phyloP scores from a whole-genome alignment of 1,140 invertebrate species.

The Nasonia vitripennis region DNA sequence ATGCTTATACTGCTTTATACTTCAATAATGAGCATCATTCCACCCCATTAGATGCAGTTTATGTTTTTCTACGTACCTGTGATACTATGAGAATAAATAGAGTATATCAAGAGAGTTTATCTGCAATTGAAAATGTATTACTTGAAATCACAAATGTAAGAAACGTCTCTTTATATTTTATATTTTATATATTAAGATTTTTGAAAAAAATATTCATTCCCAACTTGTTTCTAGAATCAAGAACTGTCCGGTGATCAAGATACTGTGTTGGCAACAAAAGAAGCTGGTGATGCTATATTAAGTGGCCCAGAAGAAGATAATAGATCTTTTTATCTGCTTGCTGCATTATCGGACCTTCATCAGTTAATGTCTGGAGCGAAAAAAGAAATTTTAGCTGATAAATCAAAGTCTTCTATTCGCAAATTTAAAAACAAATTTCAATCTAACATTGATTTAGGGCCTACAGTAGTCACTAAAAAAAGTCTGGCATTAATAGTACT shows the following conservation, averaged over 20 bases:
- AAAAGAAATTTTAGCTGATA: conserved; percentile 63
- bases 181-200: background rate
- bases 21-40: conserved; percentile 83
- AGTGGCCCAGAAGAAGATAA: conserved; percentile 72
- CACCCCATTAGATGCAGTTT: conserved; percentile 77
- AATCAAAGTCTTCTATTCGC: conserved; percentile 62
- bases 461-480: conserved; percentile 75
- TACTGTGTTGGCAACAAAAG: conserved; percentile 63
- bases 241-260: conserved; percentile 68
- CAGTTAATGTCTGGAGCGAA: conserved; percentile 74
- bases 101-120: conserved; percentile 78
- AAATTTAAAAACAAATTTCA: conserved; percentile 77
- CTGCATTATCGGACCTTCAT: conserved; percentile 79
- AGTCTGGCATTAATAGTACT: conserved; percentile 78
- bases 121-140: conserved; percentile 79
- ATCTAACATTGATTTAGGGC: conserved; percentile 68
- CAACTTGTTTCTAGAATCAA: conserved; percentile 66
- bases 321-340: conserved; percentile 71
- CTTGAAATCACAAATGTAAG: conserved; percentile 77
- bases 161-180: conserved; percentile 42
- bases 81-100: conserved; percentile 78
- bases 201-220: background rate
- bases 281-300: conserved; percentile 72
- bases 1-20: conserved; percentile 79
- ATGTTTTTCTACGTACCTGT: conserved; percentile 78